Base-by-base conservation (phyloP, 2,888 invertebrate species). In the Polietes domitor region DNA sequence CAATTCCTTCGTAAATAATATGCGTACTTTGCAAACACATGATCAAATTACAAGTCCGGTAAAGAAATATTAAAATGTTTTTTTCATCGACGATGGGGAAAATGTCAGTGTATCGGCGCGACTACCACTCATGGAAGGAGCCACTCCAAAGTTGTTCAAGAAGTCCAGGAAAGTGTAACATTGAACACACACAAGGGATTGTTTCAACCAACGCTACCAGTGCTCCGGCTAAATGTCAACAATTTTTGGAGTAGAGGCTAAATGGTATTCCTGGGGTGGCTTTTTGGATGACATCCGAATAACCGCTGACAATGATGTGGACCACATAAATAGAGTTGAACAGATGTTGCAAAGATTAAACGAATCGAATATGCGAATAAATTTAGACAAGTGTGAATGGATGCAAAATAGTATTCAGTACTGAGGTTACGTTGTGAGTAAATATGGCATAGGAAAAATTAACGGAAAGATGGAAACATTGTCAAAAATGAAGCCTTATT, bases 341-440 rank as follows among this genome's bases (percentile, higher is more conserved):
- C 84, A 88, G 55, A 88, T 87, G 26, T n/a, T 87, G 87, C 58
- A 86, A 85, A 19, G 85, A 87, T 68, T 88, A 86, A 61, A 10
- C 82, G 88, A 58, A 84, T 87, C 2, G 87, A 89, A n/a, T n/a
- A n/a, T n/a, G n/a, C 73, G 84, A 87, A 76, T 83, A 89, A 73
- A 88, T 88, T 4, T 70, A 88, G 50, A 88, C 87, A n/a, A 86
- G 85, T 24, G 85, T 86, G 0, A 86, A 88, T 9, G 88, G 87
- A 82, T 77, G n/a, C n/a, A n/a, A n/a, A n/a, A n/a, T n/a, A n/a
- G n/a, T 86, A 5, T 82, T 82, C 47, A 86, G 77, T 28, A 77
- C 70, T 9, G 82, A 89, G 77, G 78, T 85, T 91, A 78, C 90
- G 91, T 77, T 43, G 90, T 43, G 89, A 89, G n/a, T n/a, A 87